phyloP scores from a whole-genome alignment of 1,140 invertebrate species.

The Nebria ingens region DNA sequence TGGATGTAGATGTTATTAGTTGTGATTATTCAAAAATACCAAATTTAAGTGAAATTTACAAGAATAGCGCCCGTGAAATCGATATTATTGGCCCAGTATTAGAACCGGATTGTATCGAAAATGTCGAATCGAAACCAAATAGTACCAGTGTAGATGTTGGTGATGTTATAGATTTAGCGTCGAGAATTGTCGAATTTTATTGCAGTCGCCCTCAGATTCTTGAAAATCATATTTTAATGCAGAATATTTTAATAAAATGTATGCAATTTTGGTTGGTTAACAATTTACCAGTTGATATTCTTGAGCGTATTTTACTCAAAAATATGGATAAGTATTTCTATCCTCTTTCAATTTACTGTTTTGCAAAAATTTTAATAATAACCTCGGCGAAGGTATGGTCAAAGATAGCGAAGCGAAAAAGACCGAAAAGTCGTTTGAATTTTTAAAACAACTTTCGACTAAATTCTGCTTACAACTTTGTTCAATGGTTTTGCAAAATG shows the following conservation, averaged over 20 bases:
- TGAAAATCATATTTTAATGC: slow-evolving; percentile 34
- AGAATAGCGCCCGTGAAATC: background rate
- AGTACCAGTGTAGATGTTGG: slow-evolving; percentile 12
- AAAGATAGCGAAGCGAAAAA: slow-evolving; percentile 21
- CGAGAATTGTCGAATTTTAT: slow-evolving; percentile 29
- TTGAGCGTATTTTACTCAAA: slow-evolving; percentile 35
- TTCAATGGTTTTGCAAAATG: slow-evolving; percentile 35
- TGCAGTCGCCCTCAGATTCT: slow-evolving; percentile 29
- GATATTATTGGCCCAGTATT: background rate
- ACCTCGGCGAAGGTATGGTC: slow-evolving; percentile 24
- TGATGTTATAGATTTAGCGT: slow-evolving; percentile 25
- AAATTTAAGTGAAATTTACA: slow-evolving; percentile 5
- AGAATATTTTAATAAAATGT: slow-evolving; percentile 33
- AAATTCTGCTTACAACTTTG: slow-evolving; percentile 34
- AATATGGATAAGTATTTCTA: slow-evolving; percentile 39
- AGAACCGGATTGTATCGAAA: background rate
- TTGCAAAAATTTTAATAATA: slow-evolving; percentile 34
- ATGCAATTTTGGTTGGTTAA: slow-evolving; percentile 37
- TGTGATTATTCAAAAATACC: background rate
- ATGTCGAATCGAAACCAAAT: background rate
- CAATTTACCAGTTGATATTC: slow-evolving; percentile 31
- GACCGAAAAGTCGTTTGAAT: slow-evolving; percentile 26
- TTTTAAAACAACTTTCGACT: slow-evolving; percentile 33
- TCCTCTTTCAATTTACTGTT: slow-evolving; percentile 36
- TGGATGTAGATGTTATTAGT: slow-evolving; percentile 6